A percentile compares a stretch with the other conserved stretches of the same genome.
Conservation (phyloP, 2,113 vertebrate species). For the Leucoraja erinaceus region DNA sequence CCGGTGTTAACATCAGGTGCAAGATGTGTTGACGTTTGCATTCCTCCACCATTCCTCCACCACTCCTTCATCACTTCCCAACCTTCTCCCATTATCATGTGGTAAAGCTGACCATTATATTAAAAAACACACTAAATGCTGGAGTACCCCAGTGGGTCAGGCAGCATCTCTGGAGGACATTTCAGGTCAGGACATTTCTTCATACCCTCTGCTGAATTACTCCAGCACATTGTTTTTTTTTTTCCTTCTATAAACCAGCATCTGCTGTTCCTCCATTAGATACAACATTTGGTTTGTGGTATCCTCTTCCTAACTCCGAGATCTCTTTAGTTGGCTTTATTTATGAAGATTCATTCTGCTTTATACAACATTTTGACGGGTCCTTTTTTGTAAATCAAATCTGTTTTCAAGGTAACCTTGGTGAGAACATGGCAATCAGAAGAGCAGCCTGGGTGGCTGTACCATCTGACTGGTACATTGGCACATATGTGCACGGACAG, state of each 20-base stretch:
- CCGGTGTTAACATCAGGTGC: background rate
- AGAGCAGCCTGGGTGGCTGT: constrained; percentile 67
- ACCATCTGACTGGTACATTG: constrained; percentile 67
- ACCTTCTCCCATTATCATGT: background rate
- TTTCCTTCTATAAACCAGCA: no score
- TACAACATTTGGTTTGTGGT: background rate
- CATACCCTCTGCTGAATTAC: no score
- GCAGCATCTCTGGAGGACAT: no score
- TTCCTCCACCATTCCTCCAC: background rate
- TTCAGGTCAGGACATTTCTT: no score
- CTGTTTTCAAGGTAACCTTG: constrained; percentile 65
- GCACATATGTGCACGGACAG: constrained; percentile 70
- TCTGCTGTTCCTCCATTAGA: no score
- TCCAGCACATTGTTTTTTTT: no score
- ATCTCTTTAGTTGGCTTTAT: background rate
- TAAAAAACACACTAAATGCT: background rate
- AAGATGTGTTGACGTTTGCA: background rate
- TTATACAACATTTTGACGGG: background rate
- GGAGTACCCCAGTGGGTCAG: no score
- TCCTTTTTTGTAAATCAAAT: background rate
- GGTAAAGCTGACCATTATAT: background rate
- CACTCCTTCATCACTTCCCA: background rate
- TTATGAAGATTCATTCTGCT: background rate
- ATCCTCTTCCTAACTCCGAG: background rate
- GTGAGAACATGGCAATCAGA: constrained; percentile 75